Evolutionary conservation across 2,888 invertebrate species (phyloP).

Genomic region (Aplocera efformata): DNA sequence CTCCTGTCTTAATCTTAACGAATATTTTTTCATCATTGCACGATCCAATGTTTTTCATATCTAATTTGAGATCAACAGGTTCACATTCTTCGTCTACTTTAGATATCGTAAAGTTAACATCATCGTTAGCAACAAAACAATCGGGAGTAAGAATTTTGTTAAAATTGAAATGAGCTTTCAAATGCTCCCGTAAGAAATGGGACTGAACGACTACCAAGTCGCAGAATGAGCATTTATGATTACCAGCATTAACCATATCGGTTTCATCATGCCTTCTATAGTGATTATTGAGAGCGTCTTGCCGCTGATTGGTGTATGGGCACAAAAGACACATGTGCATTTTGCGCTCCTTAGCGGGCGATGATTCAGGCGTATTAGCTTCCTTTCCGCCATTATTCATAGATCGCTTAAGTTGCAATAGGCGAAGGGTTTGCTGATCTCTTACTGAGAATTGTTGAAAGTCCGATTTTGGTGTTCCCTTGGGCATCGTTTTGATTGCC

Average conservation of each 20-base stretch:
- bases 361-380: slow-evolving; percentile 54
- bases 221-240: slow-evolving; percentile 88
- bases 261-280: slow-evolving; percentile 84
- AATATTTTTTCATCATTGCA: slow-evolving; percentile 62
- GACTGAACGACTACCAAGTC: slow-evolving; percentile 89
- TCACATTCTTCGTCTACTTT: slow-evolving; percentile 65
- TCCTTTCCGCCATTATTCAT: slow-evolving; percentile 62
- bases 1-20: slow-evolving; percentile 69
- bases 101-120: slow-evolving; percentile 78
- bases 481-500: slow-evolving; percentile 73
- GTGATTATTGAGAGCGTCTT: slow-evolving; percentile 88
- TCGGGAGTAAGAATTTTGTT: slow-evolving; percentile 79
- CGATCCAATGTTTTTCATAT: slow-evolving; percentile 41
- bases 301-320: slow-evolving; percentile 88
- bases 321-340: slow-evolving; percentile 87
- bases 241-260: slow-evolving; percentile 80
- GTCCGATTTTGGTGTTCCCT: slow-evolving; percentile 62
- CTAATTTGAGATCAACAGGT: slow-evolving; percentile 63
- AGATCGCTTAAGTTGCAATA: slow-evolving; percentile 77
- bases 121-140: slow-evolving; percentile 82
- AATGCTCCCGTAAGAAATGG: slow-evolving; percentile 88
- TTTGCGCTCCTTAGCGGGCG: slow-evolving; percentile 80
- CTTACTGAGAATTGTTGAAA: slow-evolving; percentile 80
- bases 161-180: slow-evolving; percentile 86
- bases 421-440: slow-evolving; percentile 82